Conservation (phyloP, 2,113 vertebrate genomes). For the Albula goreensis region DNA sequence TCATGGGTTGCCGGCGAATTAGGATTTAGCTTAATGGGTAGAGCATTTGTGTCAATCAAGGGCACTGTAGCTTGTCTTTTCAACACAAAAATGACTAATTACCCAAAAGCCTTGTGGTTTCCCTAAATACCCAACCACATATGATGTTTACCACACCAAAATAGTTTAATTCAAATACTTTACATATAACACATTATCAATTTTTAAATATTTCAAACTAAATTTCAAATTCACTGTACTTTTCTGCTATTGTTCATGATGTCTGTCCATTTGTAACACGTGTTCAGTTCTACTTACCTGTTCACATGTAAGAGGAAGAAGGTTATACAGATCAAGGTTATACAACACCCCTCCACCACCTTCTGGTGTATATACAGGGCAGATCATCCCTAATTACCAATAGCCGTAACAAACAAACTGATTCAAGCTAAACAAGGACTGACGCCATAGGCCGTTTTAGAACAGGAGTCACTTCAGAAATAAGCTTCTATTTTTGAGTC, state of each 20-base stretch:
- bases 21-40: conserved; percentile 58
- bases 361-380: background rate
- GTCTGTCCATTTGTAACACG: no score
- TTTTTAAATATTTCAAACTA: no score
- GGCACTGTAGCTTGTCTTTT: conserved; percentile 17
- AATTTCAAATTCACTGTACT: no score
- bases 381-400: conserved; percentile 7
- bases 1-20: conserved; percentile 51
- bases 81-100: background rate
- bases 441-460: background rate
- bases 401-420: background rate
- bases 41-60: conserved; percentile 37
- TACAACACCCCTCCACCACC: background rate
- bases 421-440: background rate
- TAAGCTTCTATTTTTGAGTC: background rate
- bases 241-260: no score
- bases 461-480: background rate
- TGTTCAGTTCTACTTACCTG: no score
- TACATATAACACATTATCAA: no score
- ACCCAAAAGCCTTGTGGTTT: background rate
- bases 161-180: no score
- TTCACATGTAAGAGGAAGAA: background rate
- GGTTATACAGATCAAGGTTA: background rate
- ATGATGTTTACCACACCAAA: no score
- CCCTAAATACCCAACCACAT: no score